A percentile compares a stretch with the other conserved stretches of the same genome.
phyloP scores from a whole-genome alignment of 2,113 vertebrate genomes.

The Pogona vitticeps region DNA sequence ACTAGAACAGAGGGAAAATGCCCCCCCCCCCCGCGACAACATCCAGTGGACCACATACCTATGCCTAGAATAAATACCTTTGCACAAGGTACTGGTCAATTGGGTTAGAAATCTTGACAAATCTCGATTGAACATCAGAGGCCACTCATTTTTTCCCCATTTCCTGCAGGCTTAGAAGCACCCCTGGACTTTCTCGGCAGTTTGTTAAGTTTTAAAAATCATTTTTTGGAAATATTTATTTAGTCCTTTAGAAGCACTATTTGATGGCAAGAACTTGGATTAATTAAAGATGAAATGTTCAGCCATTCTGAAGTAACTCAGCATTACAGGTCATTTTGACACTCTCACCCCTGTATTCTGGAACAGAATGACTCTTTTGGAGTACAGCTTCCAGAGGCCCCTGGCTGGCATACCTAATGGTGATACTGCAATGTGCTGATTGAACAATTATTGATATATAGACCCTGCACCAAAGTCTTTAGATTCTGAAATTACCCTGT shows the following conservation, averaged over 20 bases:
- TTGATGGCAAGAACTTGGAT: neutral
- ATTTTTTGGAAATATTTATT: neutral
- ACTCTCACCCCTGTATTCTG: neutral
- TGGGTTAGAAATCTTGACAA: too few relatives aligned
- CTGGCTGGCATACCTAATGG: too few relatives aligned
- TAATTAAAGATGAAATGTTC: neutral
- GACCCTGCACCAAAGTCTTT: too few relatives aligned
- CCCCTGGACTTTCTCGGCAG: neutral
- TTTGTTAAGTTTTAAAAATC: neutral
- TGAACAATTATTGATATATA: too few relatives aligned
- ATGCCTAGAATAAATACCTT: neutral
- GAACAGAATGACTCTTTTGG: too few relatives aligned
- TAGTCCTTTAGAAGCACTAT: neutral
- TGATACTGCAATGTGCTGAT: too few relatives aligned
- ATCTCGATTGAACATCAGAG: neutral
- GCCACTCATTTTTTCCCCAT: neutral
- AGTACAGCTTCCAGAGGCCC: too few relatives aligned
- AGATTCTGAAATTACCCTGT: too few relatives aligned
- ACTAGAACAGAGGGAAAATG: neutral
- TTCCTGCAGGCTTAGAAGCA: neutral
- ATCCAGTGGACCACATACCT: neutral
- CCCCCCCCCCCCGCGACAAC: too few relatives aligned
- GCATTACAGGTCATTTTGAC: neutral
- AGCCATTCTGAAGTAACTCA: neutral
- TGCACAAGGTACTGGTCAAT: neutral